Evolutionary conservation across 1,140 invertebrate species (phyloP), one percentile per base, ranked within the genome.

Genomic region (Radopholus similis): DNA sequence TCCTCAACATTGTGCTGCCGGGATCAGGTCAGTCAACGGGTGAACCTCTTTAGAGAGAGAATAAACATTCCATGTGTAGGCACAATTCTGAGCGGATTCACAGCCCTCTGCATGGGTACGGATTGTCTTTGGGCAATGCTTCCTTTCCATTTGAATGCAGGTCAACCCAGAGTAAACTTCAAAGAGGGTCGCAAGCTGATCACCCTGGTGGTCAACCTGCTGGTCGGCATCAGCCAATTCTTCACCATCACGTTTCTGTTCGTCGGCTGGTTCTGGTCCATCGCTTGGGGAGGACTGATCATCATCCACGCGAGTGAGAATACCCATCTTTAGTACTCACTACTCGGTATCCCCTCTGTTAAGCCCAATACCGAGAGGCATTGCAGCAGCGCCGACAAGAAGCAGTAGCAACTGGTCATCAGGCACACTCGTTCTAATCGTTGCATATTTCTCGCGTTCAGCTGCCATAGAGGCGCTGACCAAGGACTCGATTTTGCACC

Each of bases 231-330:
- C 23, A 88, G 89, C 35, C 93, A 95, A 83, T 85, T 91, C 55
- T 93, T 93, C 84, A 93, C 91, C 4, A 90, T 95, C n/a, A 87
- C 94, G 26, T 95, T 95, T 83, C 90, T 92, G 68, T 87, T 95
- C 6, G 92, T 96, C 32, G 93, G 93, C 3, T 96, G 93, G 93
- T 92, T 93, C 68, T 96, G 93, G 93, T 93, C 91, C 34, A 89
- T 95, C 58, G 93, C 91, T 87, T 96, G 93, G 93, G 93, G 92
- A 21, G 88, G 92, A 64, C 91, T 91, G 71, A 90, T 95, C 87
- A 83, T 91, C 13, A 88, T 86, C 78, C 84, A 90, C 82, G 89
- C 90, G 74, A 81, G 83, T 83, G 63, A 68, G 71, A 26, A 40
- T 58, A 13, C 40, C 15, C 40, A 38, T n/a, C n/a, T 13, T 58